Evolutionary conservation across 2,797 vertebrate species (phyloP), one percentile per base, ranked within the genome.

Genomic region (Sebastiscus tertius): DNA sequence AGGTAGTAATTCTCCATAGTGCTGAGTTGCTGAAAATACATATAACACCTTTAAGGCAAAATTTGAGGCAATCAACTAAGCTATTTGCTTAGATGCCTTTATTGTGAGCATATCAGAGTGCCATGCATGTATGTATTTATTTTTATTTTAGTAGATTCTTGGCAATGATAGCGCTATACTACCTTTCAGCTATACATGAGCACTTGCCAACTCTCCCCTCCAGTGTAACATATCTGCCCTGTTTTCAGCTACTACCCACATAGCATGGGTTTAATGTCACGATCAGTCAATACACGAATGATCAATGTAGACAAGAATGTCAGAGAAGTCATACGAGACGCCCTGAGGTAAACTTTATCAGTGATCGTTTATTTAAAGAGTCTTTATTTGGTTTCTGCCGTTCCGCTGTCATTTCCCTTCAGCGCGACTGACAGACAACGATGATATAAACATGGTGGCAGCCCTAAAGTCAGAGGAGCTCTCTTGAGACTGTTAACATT

Each of bases 251-350:
- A 5, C 62, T 62, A 46, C 66, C 78, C 55, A 60, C 46, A 61
- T 13, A 70, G 64, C 80, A 78, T 39, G 36, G 33, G 58, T 70
- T 82, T 75, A 77, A 75, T 69, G 71, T 80, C 79, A 61, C 74
- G 58, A 54, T 80, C 66, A 49, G 68, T 89, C 72, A 81, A 34
- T 52, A 59, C 26, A 46, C 16, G 33, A 49, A 54, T 67, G 31
- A 80, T 67, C 56, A 34, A 4, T 56, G 20, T 42, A 5, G 77
- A 81, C 73, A 59, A 67, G 75, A 55, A 63, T 62, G 79, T 75
- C 77, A 72, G 60, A 16, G 18, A 46, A 62, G 60, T 74, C 46
- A 66, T 16, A 59, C 4, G 2, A 76, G 67, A 55, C 0, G 7
- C 18, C 63, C 34, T 10, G 64, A 42, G 72, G 85, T 34, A 5